Evolutionary conservation across 2,113 vertebrate species (phyloP), one percentile per base, ranked within the genome.

Genomic region (Psephotus haematonotus): DNA sequence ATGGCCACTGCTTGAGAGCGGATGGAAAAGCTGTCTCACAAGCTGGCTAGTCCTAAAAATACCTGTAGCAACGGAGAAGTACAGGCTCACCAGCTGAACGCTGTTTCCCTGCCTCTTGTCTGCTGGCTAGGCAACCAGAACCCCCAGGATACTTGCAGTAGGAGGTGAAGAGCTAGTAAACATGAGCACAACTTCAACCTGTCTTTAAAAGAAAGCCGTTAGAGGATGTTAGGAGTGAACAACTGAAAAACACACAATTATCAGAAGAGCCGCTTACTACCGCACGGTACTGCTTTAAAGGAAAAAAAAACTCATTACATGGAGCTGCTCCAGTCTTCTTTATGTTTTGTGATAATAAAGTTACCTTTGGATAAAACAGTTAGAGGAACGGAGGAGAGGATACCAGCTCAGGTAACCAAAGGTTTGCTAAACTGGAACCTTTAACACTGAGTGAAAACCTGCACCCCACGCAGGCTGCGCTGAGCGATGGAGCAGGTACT

Each of bases 291-390:
- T 67, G 59, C 64, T 82, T 75, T 31, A 59, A 78, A 68, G 24
- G 50, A 20, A 57, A 78, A 82, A 18, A 19, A 79, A 43, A 18
- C 16, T 11, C 67, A 68, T 52, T 35, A 90, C 43, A 37, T 9
- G 17, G 39, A 89, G 86, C 35, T 79, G 82, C 88, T 96, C 90
- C 92, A 65, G 74, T 95, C 88, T 88, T 88, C 96, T 91, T 85
- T 27, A 55, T n/a, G 39, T 50, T 82, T 46, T 91, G 57, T 11
- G 9, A 71, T 20, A 39, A 59, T 4, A 72, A 46, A 46, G 86
- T 6, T 33, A 69, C 83, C 83, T 82, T 68, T 28, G 47, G 69
- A 91, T 13, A 92, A 91, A 92, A 82, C 0, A 57, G 29, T 33
- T 59, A 62, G 81, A 93, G 19, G 79, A 93, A 96, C 0, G 7